Evolutionary conservation across 1,140 invertebrate genomes (phyloP), one percentile per base, ranked within the genome.

Genomic region (Scaptomyza graminum): DNA sequence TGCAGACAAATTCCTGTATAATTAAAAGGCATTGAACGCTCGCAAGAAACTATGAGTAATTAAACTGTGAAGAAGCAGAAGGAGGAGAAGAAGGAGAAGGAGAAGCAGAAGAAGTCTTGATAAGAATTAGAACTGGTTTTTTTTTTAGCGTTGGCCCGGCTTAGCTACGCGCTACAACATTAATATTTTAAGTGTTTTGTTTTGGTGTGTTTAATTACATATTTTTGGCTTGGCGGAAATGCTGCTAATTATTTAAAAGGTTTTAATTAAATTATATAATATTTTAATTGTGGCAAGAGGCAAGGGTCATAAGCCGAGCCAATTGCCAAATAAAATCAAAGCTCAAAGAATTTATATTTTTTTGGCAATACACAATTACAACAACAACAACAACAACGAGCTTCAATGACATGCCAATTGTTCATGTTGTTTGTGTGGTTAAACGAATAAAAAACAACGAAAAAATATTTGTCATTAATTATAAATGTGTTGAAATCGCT

Each of bases 401-500:
- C 74, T 67, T 83, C 79, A 83, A 83, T 84, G 80, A 80, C 66
- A 87, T 81, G 74, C 74, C 82, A 87, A 81, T 75, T 83, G 80
- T 82, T 84, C 4, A 22, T 22, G 18, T 18, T 18, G 18, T 18
- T 18, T 18, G 76, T 78, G 59, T 78, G 54, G 66, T 83, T 88
- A 82, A 78, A 74, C 31, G 8, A 85, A 22, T 22, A 22, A 22
- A 22, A 22, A 22, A 22, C 18, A 22, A 22, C 18, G 2, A 22
- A 22, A 85, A 85, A 85, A 85, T 82, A 82, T 68, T 85, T 76
- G 82, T 84, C 82, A 85, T 88, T 85, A 85, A 85, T 85, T 85
- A 85, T 85, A 88, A 85, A 85, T 88, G 82, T 85, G 82, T 85
- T 85, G 82, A 85, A 85, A 85, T 79, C 70, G 67, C 78, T 67